Conservation (phyloP, 1,140 invertebrate genomes). For the Trichonephila inaurata region DNA sequence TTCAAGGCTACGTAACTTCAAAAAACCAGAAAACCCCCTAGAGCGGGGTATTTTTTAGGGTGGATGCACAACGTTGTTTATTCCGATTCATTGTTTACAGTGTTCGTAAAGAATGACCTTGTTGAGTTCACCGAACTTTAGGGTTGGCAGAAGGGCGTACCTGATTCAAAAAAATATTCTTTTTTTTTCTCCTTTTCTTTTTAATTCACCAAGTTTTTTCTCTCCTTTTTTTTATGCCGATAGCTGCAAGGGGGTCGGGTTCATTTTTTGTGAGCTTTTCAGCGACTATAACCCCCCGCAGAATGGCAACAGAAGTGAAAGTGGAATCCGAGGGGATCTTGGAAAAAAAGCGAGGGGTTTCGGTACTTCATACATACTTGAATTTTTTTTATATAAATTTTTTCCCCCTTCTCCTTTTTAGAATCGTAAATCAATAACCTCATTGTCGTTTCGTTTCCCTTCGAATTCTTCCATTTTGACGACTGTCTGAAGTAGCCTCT, state of each 20-base stretch:
- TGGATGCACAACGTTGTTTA: conserved; percentile 67
- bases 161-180: conserved; percentile 60
- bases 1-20: conserved; percentile 60
- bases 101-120: conserved; percentile 53
- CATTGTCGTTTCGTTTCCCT: conserved; percentile 38
- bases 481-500: conserved; percentile 29
- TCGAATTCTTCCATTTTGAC: conserved; percentile 69
- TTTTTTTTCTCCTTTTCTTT: conserved; percentile 66
- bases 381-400: conserved; percentile 19
- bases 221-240: conserved; percentile 15
- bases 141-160: conserved; percentile 71
- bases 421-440: conserved; percentile 70
- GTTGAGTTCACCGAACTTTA: conserved; percentile 71
- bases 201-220: conserved; percentile 66
- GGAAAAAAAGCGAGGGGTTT: conserved; percentile 41
- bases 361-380: conserved; percentile 38
- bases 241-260: conserved; percentile 45
- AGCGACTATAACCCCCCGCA: conserved; percentile 41
- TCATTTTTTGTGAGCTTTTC: conserved; percentile 44
- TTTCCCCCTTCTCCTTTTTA: background rate
- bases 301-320: conserved; percentile 71
- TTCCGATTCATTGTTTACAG: conserved; percentile 62
- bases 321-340: conserved; percentile 70
- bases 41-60: conserved; percentile 65
- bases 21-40: conserved; percentile 44